Evolutionary conservation across 1,140 invertebrate species (phyloP).

Genomic region (Oryzaephilus surinamensis): DNA sequence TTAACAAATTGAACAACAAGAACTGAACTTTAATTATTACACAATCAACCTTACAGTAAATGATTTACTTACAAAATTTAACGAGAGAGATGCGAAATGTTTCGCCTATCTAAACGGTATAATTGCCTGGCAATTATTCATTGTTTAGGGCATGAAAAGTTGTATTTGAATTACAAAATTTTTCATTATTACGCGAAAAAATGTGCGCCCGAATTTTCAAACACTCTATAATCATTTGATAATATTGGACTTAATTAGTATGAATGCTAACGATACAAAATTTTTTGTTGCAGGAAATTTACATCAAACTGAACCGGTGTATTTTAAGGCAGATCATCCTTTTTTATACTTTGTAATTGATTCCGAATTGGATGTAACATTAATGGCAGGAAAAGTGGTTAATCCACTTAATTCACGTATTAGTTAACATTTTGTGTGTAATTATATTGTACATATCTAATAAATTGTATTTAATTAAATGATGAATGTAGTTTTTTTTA

Average conservation of each 20-base stretch:
- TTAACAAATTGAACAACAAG: too few relatives aligned
- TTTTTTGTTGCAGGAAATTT: conserved; percentile 19
- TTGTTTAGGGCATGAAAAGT: too few relatives aligned
- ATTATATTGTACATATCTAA: not conserved
- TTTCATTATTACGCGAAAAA: too few relatives aligned
- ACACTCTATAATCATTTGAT: conserved; percentile 1
- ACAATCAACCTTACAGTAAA: too few relatives aligned
- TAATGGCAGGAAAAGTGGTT: conserved; percentile 69
- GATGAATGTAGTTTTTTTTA: not conserved
- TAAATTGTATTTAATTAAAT: not conserved
- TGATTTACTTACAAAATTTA: too few relatives aligned
- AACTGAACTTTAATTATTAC: too few relatives aligned
- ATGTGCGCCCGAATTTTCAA: too few relatives aligned
- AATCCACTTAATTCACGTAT: conserved; percentile 71
- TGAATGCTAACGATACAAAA: not conserved
- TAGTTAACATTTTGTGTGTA: conserved; percentile 36
- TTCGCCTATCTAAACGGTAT: too few relatives aligned
- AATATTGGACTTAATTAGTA: conserved; percentile 2
- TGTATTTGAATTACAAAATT: conserved; percentile 14
- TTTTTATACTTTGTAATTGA: conserved; percentile 77
- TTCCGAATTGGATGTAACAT: conserved; percentile 57
- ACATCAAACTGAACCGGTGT: conserved; percentile 39
- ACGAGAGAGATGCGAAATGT: too few relatives aligned
- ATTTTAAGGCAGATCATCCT: conserved; percentile 63
- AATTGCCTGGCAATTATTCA: too few relatives aligned